phyloP scores from a whole-genome alignment of 1,140 invertebrate species.

The Rhopalosiphum padi region DNA sequence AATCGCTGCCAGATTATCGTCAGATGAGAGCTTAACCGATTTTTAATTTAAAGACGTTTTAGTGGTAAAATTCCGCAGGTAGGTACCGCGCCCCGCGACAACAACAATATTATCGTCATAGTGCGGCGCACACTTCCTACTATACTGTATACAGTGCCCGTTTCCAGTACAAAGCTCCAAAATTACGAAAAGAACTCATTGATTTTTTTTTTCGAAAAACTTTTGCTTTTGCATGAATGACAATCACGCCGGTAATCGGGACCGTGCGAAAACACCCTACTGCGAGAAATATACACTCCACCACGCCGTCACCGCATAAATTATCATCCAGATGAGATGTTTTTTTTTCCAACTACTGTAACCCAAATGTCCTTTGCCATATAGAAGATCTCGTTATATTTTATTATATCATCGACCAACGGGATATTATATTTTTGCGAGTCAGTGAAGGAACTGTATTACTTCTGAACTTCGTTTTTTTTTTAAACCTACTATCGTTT shows the following conservation, averaged over 20 bases:
- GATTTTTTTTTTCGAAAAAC: slow-evolving; percentile 21
- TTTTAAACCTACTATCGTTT: background rate
- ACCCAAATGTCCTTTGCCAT: background rate
- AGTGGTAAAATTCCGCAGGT: background rate
- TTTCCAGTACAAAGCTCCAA: background rate
- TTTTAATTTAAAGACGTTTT: slow-evolving; percentile 36
- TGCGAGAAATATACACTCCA: background rate
- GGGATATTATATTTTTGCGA: background rate
- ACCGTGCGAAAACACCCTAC: background rate
- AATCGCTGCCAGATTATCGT: background rate
- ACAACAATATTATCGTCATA: background rate
- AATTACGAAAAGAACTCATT: background rate
- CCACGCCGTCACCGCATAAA: background rate
- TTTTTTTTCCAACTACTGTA: background rate
- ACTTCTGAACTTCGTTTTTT: background rate
- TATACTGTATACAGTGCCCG: background rate
- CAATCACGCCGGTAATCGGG: background rate
- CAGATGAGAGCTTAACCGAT: background rate
- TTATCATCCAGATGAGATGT: background rate
- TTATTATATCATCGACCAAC: background rate
- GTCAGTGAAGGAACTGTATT: background rate
- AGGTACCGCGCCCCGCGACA: background rate
- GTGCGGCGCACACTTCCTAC: background rate
- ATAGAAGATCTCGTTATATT: background rate
- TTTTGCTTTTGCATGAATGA: background rate